Conservation (phyloP, 1,140 invertebrate genomes). For the Sarcophaga bullata region DNA sequence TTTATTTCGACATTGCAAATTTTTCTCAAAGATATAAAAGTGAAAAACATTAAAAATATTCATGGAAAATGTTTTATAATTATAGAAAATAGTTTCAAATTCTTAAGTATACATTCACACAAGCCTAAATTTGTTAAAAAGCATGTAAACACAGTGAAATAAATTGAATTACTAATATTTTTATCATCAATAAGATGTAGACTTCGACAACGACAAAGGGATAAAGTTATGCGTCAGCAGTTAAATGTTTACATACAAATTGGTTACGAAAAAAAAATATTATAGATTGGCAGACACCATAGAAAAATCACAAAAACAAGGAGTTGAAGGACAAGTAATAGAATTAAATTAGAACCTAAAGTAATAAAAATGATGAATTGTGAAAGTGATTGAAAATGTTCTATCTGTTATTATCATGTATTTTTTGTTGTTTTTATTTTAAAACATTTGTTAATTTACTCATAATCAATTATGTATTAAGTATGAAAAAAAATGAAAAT, state of each 20-base stretch:
- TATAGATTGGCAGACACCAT: background rate
- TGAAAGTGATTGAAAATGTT: background rate
- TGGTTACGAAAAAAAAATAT: conserved; percentile 17
- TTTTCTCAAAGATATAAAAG: background rate
- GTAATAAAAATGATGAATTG: background rate
- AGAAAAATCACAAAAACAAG: conserved; percentile 13
- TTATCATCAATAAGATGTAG: conserved; percentile 1
- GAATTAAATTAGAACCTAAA: background rate
- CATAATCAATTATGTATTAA: conserved; percentile 40
- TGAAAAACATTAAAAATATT: background rate
- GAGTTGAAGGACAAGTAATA: conserved; percentile 36
- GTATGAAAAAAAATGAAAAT: too few relatives aligned
- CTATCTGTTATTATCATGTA: background rate
- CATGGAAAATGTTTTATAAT: conserved; percentile 2
- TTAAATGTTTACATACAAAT: conserved; percentile 37
- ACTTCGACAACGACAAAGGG: conserved; percentile 31
- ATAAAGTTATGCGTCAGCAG: conserved; percentile 40
- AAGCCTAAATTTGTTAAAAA: too few relatives aligned
- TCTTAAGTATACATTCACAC: background rate
- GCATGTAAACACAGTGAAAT: background rate
- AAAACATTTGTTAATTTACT: conserved; percentile 10
- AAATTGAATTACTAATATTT: background rate
- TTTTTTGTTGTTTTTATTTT: background rate
- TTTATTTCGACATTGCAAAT: conserved; percentile 18
- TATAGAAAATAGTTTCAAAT: background rate